These are phyloP conservation scores for Siderastrea siderea DNA, from an alignment of 92 coral and sea anemone species.

Conservation along the genomic window DNA sequence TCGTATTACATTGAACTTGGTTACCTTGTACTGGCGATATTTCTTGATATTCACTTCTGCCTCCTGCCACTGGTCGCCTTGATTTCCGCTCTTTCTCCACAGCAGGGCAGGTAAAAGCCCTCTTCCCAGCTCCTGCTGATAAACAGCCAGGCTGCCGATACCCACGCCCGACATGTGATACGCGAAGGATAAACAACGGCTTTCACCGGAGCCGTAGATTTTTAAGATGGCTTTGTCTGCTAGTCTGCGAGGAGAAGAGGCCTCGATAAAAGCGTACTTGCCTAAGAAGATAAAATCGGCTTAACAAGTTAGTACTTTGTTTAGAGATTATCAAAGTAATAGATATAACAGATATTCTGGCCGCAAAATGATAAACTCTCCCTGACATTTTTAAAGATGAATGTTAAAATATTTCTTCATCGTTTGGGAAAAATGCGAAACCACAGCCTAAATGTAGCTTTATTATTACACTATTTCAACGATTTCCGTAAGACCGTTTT, in stretches of 20 bases:
- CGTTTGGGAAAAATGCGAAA: too few relatives aligned
- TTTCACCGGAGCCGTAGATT: conserved; percentile 63
- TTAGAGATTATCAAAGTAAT: too few relatives aligned
- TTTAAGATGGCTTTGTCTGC: conserved; percentile 86
- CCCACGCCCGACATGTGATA: conserved; percentile 83
- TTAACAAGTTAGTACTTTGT: too few relatives aligned
- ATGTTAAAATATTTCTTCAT: too few relatives aligned
- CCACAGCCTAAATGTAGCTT: too few relatives aligned
- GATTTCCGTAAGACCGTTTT: too few relatives aligned
- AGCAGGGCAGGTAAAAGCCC: conserved; percentile 32
- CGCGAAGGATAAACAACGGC: conserved; percentile 76
- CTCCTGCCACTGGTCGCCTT: conserved; percentile 74
- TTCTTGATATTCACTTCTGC: conserved; percentile 66
- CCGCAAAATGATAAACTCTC: too few relatives aligned
- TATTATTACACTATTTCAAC: too few relatives aligned
- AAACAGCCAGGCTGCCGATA: conserved; percentile 74
- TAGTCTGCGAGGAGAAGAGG: conserved; percentile 79
- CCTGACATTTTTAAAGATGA: too few relatives aligned
- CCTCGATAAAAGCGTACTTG: conserved; percentile 86
- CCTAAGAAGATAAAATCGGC: conserved; percentile 55
- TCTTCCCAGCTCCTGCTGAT: conserved; percentile 42
- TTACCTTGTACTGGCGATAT: conserved; percentile 64
- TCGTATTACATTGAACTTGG: neutral
- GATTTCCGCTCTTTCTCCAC: conserved; percentile 80
- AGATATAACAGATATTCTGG: too few relatives aligned